Conservation (phyloP, 2,797 vertebrate genomes). For the Sparus aurata region DNA sequence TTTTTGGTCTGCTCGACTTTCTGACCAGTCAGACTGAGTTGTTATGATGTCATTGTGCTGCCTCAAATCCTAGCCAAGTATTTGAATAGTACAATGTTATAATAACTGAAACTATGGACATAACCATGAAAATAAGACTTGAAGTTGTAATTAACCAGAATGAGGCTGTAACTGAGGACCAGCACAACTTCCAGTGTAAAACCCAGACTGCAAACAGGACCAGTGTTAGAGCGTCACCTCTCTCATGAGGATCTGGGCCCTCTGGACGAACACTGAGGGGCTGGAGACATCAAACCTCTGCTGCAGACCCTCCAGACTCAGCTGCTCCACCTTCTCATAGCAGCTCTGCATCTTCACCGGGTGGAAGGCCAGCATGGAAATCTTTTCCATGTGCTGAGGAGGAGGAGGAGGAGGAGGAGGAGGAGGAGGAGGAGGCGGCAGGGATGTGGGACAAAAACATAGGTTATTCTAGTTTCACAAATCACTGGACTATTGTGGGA, state of each 20-base stretch:
- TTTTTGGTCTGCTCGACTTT: too few relatives aligned
- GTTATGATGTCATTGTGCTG: too few relatives aligned
- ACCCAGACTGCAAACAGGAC: not conserved
- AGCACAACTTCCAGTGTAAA: not conserved
- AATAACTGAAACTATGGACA: not conserved
- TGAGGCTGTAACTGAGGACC: not conserved
- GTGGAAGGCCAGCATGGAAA: constrained; percentile 94
- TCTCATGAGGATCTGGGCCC: constrained; percentile 97
- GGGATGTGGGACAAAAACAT: not conserved
- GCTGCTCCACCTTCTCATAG: constrained; percentile 93
- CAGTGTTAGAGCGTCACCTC: constrained; percentile 83
- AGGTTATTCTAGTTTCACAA: not conserved
- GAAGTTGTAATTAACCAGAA: too few relatives aligned
- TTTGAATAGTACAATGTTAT: not conserved
- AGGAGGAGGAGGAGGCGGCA: not conserved
- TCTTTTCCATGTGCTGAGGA: constrained; percentile 91
- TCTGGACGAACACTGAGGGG: constrained; percentile 93
- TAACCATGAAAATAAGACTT: not conserved
- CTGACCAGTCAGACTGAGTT: too few relatives aligned
- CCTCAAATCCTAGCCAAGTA: too few relatives aligned
- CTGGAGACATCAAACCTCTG: constrained; percentile 95
- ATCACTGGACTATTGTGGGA: not conserved
- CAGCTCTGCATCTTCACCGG: constrained; percentile 97
- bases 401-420: not conserved
- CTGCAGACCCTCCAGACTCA: constrained; percentile 95